Conservation (phyloP, 2,888 invertebrate genomes). For the Spisula subtruncata region DNA sequence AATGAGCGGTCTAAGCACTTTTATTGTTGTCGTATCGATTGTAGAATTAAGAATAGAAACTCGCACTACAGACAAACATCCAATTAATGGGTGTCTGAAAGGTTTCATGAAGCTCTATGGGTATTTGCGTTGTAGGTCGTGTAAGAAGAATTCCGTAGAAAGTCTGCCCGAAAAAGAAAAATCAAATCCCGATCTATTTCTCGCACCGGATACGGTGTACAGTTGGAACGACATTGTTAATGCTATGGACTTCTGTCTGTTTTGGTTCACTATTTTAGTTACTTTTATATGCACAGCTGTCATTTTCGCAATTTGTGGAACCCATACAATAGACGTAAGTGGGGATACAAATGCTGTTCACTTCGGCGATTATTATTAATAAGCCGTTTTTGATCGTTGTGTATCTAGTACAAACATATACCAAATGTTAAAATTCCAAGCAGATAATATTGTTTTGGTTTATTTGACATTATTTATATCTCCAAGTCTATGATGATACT, state of each 20-base stretch:
- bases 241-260: conserved; percentile 8
- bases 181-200: background rate
- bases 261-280: background rate
- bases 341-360: background rate
- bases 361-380: too few species aligned
- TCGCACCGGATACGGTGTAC: background rate
- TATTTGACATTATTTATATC: too few species aligned
- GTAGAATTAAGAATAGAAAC: conserved; percentile 21
- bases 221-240: conserved; percentile 11
- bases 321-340: background rate
- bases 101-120: background rate
- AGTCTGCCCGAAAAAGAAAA: background rate
- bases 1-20: conserved; percentile 42
- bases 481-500: too few species aligned
- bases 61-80: background rate
- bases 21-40: conserved; percentile 38
- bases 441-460: too few species aligned
- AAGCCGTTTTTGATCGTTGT: too few species aligned
- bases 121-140: background rate
- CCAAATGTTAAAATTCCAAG: too few species aligned
- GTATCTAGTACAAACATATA: too few species aligned
- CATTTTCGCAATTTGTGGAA: background rate
- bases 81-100: background rate
- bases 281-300: background rate
- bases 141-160: background rate